phyloP scores from a whole-genome alignment of 2,797 vertebrate species.

The Selene dorsalis region DNA sequence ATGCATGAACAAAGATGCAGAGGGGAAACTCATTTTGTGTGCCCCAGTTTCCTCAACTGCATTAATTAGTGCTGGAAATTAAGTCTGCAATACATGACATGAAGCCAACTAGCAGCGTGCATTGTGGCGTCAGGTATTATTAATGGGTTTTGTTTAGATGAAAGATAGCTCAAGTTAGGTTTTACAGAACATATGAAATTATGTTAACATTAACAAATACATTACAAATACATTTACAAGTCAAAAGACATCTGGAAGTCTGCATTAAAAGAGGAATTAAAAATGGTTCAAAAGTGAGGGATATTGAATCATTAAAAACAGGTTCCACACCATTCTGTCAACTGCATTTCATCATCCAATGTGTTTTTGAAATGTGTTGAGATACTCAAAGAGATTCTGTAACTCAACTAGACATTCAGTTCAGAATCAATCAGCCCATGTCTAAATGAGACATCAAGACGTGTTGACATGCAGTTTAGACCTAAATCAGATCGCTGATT shows the following conservation, averaged over 20 bases:
- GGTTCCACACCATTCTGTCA: neutral
- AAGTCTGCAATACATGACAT: slow-evolving; percentile 41
- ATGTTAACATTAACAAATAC: neutral
- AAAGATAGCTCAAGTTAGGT: neutral
- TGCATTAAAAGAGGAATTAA: neutral
- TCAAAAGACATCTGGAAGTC: neutral
- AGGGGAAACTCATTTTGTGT: slow-evolving; percentile 57
- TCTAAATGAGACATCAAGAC: neutral
- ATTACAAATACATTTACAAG: too few relatives aligned
- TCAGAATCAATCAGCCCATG: neutral
- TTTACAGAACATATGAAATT: neutral
- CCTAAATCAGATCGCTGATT: neutral
- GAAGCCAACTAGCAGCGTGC: slow-evolving; percentile 24
- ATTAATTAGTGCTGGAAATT: slow-evolving; percentile 74
- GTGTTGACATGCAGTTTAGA: too few relatives aligned
- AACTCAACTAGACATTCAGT: neutral
- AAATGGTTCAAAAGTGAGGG: neutral
- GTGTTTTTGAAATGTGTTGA: neutral
- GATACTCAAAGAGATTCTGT: neutral
- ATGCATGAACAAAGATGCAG: slow-evolving; percentile 53
- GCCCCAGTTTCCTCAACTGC: slow-evolving; percentile 70
- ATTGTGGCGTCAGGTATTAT: neutral
- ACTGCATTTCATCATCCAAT: neutral
- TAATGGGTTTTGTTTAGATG: neutral
- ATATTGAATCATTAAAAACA: neutral